These are phyloP conservation scores for Julus scandinavius DNA, from an alignment of 2,888 invertebrate genomes.

Conservation along the genomic window DNA sequence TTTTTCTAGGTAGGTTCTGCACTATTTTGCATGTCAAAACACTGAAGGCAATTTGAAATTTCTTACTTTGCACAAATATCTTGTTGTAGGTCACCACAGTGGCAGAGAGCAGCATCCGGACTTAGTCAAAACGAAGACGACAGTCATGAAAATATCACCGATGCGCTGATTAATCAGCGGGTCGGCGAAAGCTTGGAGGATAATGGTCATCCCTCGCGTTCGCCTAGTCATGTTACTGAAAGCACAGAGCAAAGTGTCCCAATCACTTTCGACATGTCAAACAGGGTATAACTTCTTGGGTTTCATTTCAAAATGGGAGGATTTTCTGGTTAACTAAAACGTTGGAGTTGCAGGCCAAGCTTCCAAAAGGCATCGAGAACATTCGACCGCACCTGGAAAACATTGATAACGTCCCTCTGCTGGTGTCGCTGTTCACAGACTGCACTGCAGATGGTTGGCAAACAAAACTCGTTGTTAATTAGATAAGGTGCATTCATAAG, in stretches of 20 bases:
- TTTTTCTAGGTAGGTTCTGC: background rate
- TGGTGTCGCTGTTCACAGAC: constrained; percentile 97
- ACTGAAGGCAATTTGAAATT: background rate
- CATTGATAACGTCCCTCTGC: constrained; percentile 96
- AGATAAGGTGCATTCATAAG: background rate
- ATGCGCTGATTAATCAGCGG: constrained; percentile 53
- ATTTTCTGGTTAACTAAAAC: constrained; percentile 32
- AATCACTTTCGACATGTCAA: constrained; percentile 91
- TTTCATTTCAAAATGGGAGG: constrained; percentile 17
- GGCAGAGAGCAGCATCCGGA: background rate
- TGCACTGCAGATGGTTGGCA: constrained; percentile 78
- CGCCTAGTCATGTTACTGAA: constrained; percentile 82
- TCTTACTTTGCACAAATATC: background rate
- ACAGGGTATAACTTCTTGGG: constrained; percentile 73
- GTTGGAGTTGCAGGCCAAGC: constrained; percentile 77
- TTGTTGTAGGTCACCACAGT: background rate
- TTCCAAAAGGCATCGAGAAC: constrained; percentile 96
- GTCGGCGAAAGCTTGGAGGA: constrained; percentile 38
- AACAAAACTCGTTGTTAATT: background rate
- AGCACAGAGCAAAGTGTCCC: constrained; percentile 92
- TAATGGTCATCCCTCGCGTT: constrained; percentile 58
- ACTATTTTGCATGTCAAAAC: background rate
- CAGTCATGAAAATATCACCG: constrained; percentile 52
- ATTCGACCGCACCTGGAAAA: constrained; percentile 94
- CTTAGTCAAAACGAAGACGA: constrained; percentile 49